Base-by-base conservation (phyloP, 2,888 invertebrate genomes). In the Calliopum simillimum region DNA sequence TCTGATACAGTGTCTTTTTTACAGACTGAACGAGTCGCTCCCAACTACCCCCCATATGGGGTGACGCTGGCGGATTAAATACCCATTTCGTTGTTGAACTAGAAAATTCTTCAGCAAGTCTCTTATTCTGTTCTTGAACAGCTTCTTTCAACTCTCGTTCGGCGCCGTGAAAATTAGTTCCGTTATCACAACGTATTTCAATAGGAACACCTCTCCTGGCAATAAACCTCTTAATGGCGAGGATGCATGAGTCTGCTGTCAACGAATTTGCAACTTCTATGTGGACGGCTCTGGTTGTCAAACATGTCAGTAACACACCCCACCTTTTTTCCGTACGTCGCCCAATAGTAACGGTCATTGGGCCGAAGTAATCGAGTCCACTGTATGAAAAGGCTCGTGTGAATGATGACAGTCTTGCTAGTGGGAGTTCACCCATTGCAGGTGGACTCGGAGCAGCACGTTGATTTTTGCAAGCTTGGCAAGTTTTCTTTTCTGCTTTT, bases 31-130 rank as follows among this genome's bases (percentile, higher is more conserved):
- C 72, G 8, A 73, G 59, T 1, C 74, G 55, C 69, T 61, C 41
- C 77, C 77, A 19, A 69, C 77, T 73, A 71, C 49, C 67, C 4
- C 69, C 69, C 71, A 69, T 76, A 23, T 77, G 77, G 8, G 78
- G 78, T 11, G 76, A 55, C 0, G 71, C 69, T 11, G 76, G 78
- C 1, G 76, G 75, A 43, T 74, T 78, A 33, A 78, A 78, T 6
- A 68, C 64, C 75, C 75, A 77, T 21, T 72, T 66, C 1, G n/a
- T n/a, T n/a, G n/a, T n/a, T n/a, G n/a, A n/a, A n/a, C n/a, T n/a
- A n/a, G n/a, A n/a, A n/a, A n/a, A n/a, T n/a, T n/a, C n/a, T n/a
- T 75, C 61, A 14, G 53, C 41, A 1, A 71, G 4, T 3, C n/a
- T 23, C 4, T 66, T 46, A 13, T 61, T 43, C 12, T 67, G 13